These are phyloP conservation scores for Alloplasta piceator DNA, from an alignment of 2,888 invertebrate species.

Conservation along the genomic window DNA sequence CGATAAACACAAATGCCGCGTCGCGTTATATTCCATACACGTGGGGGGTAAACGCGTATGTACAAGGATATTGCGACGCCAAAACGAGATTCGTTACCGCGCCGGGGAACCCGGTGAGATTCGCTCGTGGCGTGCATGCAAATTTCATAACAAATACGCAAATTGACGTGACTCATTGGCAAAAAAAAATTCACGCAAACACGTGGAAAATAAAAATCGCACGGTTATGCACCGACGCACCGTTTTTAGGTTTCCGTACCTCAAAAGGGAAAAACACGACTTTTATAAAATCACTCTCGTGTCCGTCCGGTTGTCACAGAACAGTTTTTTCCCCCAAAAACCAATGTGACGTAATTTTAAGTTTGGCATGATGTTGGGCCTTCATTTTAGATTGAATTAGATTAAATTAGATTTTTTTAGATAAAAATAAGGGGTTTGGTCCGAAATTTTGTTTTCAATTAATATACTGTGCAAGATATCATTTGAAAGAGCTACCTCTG, in stretches of 20 bases:
- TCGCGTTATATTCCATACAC: conserved; percentile 50
- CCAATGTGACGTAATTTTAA: too few species aligned
- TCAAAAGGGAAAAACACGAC: too few species aligned
- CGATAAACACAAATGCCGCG: conserved; percentile 49
- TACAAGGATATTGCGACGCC: conserved; percentile 28
- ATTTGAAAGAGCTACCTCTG: too few species aligned
- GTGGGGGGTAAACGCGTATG: conserved; percentile 17
- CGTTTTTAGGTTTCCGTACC: neutral
- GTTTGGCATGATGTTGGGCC: too few species aligned
- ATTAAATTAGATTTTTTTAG: too few species aligned
- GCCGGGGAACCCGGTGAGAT: conserved; percentile 41
- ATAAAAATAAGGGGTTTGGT: too few species aligned
- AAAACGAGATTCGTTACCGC: conserved; percentile 72
- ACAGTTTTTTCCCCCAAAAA: too few species aligned
- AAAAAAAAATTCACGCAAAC: conserved; percentile 33
- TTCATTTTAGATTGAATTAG: too few species aligned
- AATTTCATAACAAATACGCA: conserved; percentile 79
- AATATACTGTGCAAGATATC: too few species aligned
- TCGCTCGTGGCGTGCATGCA: conserved; percentile 75
- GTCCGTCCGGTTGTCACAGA: too few species aligned
- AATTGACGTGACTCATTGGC: conserved; percentile 72
- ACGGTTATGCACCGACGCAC: neutral
- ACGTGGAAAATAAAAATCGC: neutral
- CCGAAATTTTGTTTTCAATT: too few species aligned
- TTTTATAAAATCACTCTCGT: too few species aligned